Base-by-base conservation (phyloP, 2,113 vertebrate species). In the Cottus gobio region DNA sequence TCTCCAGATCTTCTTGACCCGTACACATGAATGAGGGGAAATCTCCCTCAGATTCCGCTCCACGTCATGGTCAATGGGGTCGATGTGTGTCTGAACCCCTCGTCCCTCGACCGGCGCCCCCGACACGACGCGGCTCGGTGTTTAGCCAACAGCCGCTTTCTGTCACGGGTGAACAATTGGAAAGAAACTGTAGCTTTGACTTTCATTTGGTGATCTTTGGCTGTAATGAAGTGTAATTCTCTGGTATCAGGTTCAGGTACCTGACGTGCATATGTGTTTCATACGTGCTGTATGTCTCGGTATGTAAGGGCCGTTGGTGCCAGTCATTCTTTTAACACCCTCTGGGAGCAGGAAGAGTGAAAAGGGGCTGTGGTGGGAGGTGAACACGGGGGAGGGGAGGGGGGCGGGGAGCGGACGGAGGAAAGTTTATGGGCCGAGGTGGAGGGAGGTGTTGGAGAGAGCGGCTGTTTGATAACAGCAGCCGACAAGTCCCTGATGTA, bases 381-480 rank as follows among this genome's bases (percentile, higher is more conserved):
- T 65, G 24, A 57, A 34, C 71, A 58, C 34, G 50, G 5, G 18
- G 24, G 54, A n/a, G 48, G 6, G 24, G 44, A 46, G 15, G 54
- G 65, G 54, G 50, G 60, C 4, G 20, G 34, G n/a, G 42, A 9
- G 34, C 5, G n/a, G 57, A 44, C 16, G 44, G 71, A 62, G 48
- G 57, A 30, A 30, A 69, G 24, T 58, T 83, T 62, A 66, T 72
- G 81, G 30, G 54, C 20, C n/a, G 22, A 65, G 42, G 42, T n/a
- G 10, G 37, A 60, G 15, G 52, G 44, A 67, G 74, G 63, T 12
- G 69, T 22, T 4, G 44, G 36, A 60, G 46, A 22, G 54, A 86
- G 81, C 31, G 48, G 67, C 72, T 85, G 85, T 87, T 89, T 80
- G 78, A 87, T 83, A 79, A 80, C 86, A 86, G 73, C 61, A 4